phyloP scores from a whole-genome alignment of 2,888 invertebrate genomes.

The Cerceris rybyensis region DNA sequence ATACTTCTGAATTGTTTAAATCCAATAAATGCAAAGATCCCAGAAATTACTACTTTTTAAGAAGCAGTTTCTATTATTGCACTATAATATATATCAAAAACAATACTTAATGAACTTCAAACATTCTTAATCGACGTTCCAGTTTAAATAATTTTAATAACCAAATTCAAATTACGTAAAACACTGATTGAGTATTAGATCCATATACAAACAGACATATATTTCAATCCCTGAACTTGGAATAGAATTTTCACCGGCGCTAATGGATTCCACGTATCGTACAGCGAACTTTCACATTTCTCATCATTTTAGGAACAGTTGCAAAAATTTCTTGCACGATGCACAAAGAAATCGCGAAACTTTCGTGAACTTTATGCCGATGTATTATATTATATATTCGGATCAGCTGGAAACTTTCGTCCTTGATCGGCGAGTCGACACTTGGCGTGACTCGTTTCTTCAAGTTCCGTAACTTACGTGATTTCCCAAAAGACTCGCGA shows the following conservation, averaged over 20 bases:
- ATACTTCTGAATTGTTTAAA: too few species aligned
- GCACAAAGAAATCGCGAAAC: slow-evolving; percentile 38
- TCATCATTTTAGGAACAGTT: slow-evolving; percentile 17
- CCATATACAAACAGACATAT: too few species aligned
- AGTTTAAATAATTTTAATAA: too few species aligned
- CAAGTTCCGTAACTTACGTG: slow-evolving; percentile 1
- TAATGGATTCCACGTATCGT: slow-evolving; percentile 26
- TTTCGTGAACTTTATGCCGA: slow-evolving; percentile 17
- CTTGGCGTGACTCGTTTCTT: neutral
- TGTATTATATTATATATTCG: neutral
- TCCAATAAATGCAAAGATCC: too few species aligned
- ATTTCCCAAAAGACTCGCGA: neutral
- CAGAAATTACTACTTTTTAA: too few species aligned
- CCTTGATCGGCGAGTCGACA: slow-evolving; percentile 12
- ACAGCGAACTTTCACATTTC: slow-evolving; percentile 8
- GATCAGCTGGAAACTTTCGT: slow-evolving; percentile 6
- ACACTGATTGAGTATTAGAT: too few species aligned
- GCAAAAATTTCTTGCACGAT: slow-evolving; percentile 31
- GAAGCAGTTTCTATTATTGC: too few species aligned
- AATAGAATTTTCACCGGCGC: neutral
- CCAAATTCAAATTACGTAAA: too few species aligned
- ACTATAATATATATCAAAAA: too few species aligned
- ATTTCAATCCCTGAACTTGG: too few species aligned
- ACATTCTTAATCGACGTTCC: too few species aligned
- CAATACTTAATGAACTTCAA: too few species aligned